Conservation (phyloP, 2,797 vertebrate genomes). For the Manis pentadactyla region DNA sequence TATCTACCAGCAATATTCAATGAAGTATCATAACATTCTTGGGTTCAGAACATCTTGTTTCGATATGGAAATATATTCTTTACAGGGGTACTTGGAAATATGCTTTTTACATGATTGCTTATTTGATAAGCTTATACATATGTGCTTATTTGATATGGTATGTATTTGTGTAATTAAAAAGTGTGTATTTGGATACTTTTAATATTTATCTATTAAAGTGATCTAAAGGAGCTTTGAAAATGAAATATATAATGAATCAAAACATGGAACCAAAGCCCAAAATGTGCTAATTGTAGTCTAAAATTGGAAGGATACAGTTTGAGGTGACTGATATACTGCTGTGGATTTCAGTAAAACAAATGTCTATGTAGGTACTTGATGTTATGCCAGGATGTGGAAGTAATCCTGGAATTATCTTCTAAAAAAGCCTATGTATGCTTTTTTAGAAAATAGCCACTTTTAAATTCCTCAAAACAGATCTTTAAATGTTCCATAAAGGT, state of each 20-base stretch:
- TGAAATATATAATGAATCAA: not conserved
- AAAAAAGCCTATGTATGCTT: not conserved
- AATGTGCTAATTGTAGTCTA: not conserved
- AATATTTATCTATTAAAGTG: not conserved
- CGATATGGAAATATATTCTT: not conserved
- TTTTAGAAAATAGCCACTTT: not conserved
- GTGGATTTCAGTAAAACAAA: not conserved
- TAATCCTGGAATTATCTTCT: not conserved
- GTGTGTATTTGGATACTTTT: not conserved
- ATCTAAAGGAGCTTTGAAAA: constrained; percentile 1
- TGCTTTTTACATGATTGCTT: not conserved
- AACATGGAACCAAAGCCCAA: not conserved
- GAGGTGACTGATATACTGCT: not conserved
- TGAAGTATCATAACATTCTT: not conserved
- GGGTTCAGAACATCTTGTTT: not conserved
- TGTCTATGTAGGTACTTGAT: not conserved
- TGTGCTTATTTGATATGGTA: not conserved
- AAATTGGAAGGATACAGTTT: not conserved
- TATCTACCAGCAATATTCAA: not conserved
- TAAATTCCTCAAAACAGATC: not conserved
- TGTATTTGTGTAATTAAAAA: not conserved
- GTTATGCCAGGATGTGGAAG: not conserved
- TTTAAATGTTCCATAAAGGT: not conserved
- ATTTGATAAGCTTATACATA: not conserved
- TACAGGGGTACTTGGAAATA: not conserved